Evolutionary conservation across 2,888 invertebrate genomes (phyloP), one percentile per base, ranked within the genome.

Genomic region (Dichetophora obliterata): DNA sequence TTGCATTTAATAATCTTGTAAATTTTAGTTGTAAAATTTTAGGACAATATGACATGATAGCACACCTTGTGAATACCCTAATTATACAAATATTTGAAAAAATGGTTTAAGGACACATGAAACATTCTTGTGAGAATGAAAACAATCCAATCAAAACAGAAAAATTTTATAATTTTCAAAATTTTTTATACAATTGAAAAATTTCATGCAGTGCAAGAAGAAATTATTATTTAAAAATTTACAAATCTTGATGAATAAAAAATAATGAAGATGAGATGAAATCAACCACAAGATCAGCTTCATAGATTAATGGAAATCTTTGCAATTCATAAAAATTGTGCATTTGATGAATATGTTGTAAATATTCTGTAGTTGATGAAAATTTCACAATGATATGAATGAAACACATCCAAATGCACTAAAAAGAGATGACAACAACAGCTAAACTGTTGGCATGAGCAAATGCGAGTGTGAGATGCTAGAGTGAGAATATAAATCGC

Each of bases 401-500:
- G 57, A 37, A 31, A 31, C 19, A 37, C 27, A 48, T 24, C 16
- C n/a, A 52, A 22, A 48, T 24, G 27, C 31, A 61, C 14, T 37
- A 3, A 3, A 24, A 31, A 61, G 14, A 63, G 63, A 63, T 63
- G 63, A 34, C 48, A 14, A 19, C 48, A 24, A 19, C 43, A 34
- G 43, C 19, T n/a, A 14, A 37, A 8, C 14, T 19, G 37, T 11
- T 66, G 66, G 1, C 9, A 71, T 43, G 73, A 61, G 37, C 19
- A 54, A 22, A 63, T 14, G 52, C 37, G 66, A 70, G n/a, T 43
- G 48, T n/a, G n/a, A n/a, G n/a, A n/a, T n/a, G n/a, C n/a, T n/a
- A n/a, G n/a, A n/a, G n/a, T n/a, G n/a, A n/a, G n/a, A n/a, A n/a
- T n/a, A 72, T 19, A 72, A 19, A 37, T 76, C 54, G 57, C 37